phyloP scores from a whole-genome alignment of 2,888 invertebrate species.

The Drosophila antonietae region DNA sequence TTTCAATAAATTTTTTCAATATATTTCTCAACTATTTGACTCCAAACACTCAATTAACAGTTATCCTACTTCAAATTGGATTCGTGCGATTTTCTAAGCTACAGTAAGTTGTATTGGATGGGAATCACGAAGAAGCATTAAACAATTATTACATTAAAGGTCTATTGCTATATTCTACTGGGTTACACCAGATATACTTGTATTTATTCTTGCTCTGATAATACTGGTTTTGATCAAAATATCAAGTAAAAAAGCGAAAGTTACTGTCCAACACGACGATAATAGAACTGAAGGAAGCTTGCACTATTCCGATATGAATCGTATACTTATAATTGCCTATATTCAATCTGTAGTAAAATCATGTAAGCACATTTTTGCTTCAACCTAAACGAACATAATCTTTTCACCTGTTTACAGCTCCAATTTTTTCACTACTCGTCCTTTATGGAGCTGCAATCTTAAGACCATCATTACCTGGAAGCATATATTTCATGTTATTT shows the following conservation, averaged over 20 bases:
- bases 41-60: not conserved
- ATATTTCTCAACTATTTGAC: slow-evolving; percentile 11
- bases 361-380: slow-evolving; percentile 35
- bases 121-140: not conserved
- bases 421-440: slow-evolving; percentile 52
- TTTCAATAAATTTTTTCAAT: slow-evolving; percentile 30
- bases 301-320: slow-evolving; percentile 50
- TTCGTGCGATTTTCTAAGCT: slow-evolving; percentile 44
- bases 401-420: slow-evolving; percentile 40
- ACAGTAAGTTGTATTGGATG: slow-evolving; percentile 21
- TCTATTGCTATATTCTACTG: slow-evolving; percentile 43
- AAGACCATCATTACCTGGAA: slow-evolving; percentile 91
- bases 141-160: slow-evolving; percentile 15
- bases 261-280: not conserved
- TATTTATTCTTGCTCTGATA: slow-evolving; percentile 27
- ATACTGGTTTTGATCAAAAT: slow-evolving; percentile 34
- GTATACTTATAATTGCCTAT: slow-evolving; percentile 57
- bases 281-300: not conserved
- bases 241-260: slow-evolving; percentile 5
- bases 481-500: slow-evolving; percentile 93
- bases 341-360: slow-evolving; percentile 50
- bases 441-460: slow-evolving; percentile 85
- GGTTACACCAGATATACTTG: slow-evolving; percentile 53
- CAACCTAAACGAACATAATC: not conserved
- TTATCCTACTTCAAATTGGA: slow-evolving; percentile 48